Base-by-base conservation (phyloP, 2,888 invertebrate genomes). In the Andrena dorsata region DNA sequence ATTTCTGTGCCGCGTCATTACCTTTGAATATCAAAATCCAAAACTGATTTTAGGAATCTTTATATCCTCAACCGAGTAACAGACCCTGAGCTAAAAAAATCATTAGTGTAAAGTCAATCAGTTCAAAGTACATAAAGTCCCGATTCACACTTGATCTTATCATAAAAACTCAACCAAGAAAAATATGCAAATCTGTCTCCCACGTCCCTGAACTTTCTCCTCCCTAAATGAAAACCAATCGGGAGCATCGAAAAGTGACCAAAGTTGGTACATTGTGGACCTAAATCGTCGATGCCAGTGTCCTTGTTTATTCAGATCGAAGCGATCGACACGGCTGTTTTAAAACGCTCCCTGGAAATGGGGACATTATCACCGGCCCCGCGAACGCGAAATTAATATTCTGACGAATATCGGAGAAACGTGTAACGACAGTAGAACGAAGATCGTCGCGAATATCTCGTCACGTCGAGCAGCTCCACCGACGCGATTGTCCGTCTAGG, bases 371-470 rank as follows among this genome's bases (percentile, higher is more conserved):
- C 60, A 16, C 28, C 30, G 28, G 16, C 26, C 26, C 4, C 10
- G 26, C 41, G 63, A 72, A 73, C 80, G 80, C 56, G 35, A 80
- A 87, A 86, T 86, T 82, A 86, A 87, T 78, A 82, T 76, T 82
- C 82, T 70, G 80, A 80, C 84, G 85, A 86, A 80, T 86, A 86
- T 87, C 76, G 87, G 75, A 32, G 77, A 78, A 77, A 80, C 49
- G 28, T 41, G 77, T 74, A 77, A 68, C 61, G 30, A 60, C 32
- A 51, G 63, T 56, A 56, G 69, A 76, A 76, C 72, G 80, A 82
- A 82, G 85, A 87, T 84, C 73, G 71, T 80, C 73, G 80, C 51
- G 74, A 58, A 70, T 23, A 56, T 79, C 82, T 78, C 78, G 85
- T 76, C 75, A 76, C 63, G 76, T 64, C 72, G 76, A 83, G 77